phyloP scores from a whole-genome alignment of 92 coral and sea anemone species.

The Epizoanthus stellaris region DNA sequence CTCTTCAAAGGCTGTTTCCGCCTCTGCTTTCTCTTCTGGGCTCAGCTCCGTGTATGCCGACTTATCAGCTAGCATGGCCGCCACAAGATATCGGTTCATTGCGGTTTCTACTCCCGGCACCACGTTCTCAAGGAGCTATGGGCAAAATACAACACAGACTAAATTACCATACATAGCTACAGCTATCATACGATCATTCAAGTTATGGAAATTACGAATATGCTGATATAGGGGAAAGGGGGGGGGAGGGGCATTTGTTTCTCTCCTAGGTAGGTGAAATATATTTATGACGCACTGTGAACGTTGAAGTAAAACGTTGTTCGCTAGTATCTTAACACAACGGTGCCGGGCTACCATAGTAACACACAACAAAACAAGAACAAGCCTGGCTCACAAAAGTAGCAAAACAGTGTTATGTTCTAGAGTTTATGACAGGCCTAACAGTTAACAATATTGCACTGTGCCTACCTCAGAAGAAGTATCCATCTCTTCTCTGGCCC shows the following conservation, averaged over 20 bases:
- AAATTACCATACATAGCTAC: not conserved
- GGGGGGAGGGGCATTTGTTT: no score
- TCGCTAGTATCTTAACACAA: no score
- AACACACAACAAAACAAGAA: no score
- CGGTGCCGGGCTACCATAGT: no score
- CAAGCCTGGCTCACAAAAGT: no score
- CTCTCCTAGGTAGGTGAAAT: no score
- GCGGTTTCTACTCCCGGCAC: conserved; percentile 22
- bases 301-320: no score
- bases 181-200: not conserved
- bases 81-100: not conserved
- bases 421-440: no score
- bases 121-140: not conserved
- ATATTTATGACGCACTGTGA: no score
- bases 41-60: conserved; percentile 19
- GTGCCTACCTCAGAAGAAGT: conserved; percentile 13
- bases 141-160: not conserved
- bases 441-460: no score
- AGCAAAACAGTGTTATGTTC: no score
- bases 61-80: conserved; percentile 9
- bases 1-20: conserved; percentile 5
- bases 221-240: no score
- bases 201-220: not conserved
- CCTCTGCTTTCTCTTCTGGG: not conserved
- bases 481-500: conserved; percentile 1